Evolutionary conservation across 2,888 invertebrate genomes (phyloP), one percentile per base, ranked within the genome.

Genomic region (Selenia dentaria): DNA sequence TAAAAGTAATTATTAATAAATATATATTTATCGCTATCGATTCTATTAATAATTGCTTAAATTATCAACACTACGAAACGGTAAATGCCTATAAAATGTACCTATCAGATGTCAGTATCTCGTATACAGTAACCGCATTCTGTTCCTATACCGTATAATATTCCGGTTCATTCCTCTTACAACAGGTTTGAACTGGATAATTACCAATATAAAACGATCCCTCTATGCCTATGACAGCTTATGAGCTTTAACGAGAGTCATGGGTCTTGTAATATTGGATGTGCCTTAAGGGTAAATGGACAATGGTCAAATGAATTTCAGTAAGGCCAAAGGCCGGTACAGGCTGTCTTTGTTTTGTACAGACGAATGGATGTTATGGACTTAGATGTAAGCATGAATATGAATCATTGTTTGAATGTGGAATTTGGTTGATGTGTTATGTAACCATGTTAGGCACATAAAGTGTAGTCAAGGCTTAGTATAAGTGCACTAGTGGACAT

Each of bases 91-190:
- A 59, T 57, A 65, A 64, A 66, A 61, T 61, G 51, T 51, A 63
- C 66, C 64, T 72, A 80, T 83, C 80, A 80, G 68, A 83, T 78
- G 79, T 84, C 83, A 74, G 74, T 70, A 67, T 80, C 72, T 76
- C 74, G 77, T 77, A 79, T 76, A 74, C 70, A 75, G 73, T 82
- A 83, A 86, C 85, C 86, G 52, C 84, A 84, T 80, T 79, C 81
- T 76, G 75, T 71, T 81, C 70, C 79, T 73, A 83, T 79, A 72
- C 71, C 72, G 62, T 71, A 79, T 79, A 71, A 79, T 81, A 80
- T 79, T 79, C 79, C 74, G 70, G 74, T 67, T 73, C 72, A 76
- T 71, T 79, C 76, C 75, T 74, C 67, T 80, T 77, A 76, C 73
- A 79, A 74, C 74, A 74, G 71, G 75, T 70, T 74, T 64, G 59